phyloP scores from a whole-genome alignment of 2,113 vertebrate genomes.

The Daubentonia madagascariensis region DNA sequence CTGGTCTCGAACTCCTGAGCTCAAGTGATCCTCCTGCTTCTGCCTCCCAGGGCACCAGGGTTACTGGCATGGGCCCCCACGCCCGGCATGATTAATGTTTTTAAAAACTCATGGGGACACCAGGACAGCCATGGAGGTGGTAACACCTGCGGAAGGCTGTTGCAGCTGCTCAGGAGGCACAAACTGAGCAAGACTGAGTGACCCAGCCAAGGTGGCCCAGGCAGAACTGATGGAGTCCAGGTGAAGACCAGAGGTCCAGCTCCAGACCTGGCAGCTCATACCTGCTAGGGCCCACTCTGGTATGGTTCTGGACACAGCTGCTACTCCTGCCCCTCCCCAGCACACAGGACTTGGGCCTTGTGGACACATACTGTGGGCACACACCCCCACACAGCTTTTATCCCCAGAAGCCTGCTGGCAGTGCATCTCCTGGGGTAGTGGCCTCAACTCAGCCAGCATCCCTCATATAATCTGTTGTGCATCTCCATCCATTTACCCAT shows the following conservation, averaged over 20 bases:
- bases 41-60: too few species aligned
- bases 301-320: fast-evolving
- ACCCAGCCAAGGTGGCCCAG: neutral
- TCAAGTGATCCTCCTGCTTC: fast-evolving
- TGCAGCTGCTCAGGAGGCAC: neutral
- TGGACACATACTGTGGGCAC: neutral
- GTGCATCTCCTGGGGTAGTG: fast-evolving
- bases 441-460: neutral
- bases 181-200: neutral
- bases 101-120: neutral
- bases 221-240: neutral
- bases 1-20: too few species aligned
- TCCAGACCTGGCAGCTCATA: neutral
- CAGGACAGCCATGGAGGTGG: neutral
- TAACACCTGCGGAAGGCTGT: neutral
- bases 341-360: neutral
- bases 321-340: neutral
- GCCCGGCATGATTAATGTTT: neutral
- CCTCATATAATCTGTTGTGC: neutral
- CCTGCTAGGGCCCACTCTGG: neutral
- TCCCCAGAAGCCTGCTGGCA: neutral
- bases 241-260: neutral
- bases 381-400: neutral
- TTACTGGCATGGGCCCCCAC: too few species aligned
- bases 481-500: neutral